Percentiles rank a stretch among this genome's conserved stretches.
Conservation (phyloP, 2,113 vertebrate genomes). For the Poeciliopsis retropinna region DNA sequence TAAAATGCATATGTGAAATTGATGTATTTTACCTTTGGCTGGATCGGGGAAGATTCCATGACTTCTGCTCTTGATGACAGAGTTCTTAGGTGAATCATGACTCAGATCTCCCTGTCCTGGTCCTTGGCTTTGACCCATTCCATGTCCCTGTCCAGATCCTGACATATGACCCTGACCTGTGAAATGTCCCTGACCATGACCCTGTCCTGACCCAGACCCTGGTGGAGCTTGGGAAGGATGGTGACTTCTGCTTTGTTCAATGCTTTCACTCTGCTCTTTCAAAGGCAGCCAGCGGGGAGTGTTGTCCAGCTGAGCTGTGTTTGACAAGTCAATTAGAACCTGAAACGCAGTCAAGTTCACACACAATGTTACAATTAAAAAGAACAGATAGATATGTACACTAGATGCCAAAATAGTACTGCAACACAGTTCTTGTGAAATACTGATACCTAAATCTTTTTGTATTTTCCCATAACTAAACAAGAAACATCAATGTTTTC, state of each 20-base stretch:
- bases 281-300: constrained; percentile 92
- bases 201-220: constrained; percentile 69
- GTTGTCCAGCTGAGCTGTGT: constrained; percentile 91
- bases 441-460: not conserved
- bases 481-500: not conserved
- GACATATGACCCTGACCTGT: constrained; percentile 55
- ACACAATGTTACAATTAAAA: not conserved
- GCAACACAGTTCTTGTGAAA: not conserved
- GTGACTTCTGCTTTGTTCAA: constrained; percentile 89
- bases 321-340: constrained; percentile 96
- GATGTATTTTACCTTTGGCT: constrained; percentile 87
- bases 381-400: not conserved
- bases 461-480: not conserved
- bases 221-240: constrained; percentile 81
- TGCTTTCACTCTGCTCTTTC: constrained; percentile 94
- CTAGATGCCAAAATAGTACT: not conserved
- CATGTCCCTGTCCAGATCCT: constrained; percentile 53
- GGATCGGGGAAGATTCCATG: constrained; percentile 98
- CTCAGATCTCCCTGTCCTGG: constrained; percentile 76
- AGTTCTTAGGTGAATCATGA: constrained; percentile 91
- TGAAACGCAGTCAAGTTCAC: constrained; percentile 58
- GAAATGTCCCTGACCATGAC: constrained; percentile 40
- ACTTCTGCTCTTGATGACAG: constrained; percentile 98
- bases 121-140: constrained; percentile 43
- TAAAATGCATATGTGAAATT: not conserved